Evolutionary conservation across 2,113 vertebrate genomes (phyloP), one percentile per base, ranked within the genome.

Genomic region (Ranitomeya imitator): DNA sequence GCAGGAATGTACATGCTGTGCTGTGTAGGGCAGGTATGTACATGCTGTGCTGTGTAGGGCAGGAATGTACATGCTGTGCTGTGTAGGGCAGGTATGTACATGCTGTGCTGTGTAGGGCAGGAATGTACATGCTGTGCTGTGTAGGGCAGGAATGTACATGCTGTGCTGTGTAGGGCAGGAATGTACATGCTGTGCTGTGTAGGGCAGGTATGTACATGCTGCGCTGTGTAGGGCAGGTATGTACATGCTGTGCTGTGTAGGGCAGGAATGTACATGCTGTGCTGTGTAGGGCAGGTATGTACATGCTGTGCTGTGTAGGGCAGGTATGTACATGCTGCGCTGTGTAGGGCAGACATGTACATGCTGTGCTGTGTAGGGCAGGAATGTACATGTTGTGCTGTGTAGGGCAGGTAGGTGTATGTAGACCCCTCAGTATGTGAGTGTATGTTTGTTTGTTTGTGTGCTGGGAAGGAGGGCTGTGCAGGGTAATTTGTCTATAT

Each of bases 361-460:
- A 16, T 15, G 7, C 13, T 31, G 14, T 71, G 4, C 14, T 16
- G 13, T 26, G 2, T 7, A 71, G 23, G 31, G 11, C 3, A 21
- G 51, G 19, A 45, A 54, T 77, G 19, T 77, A 45, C 37, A 37
- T 77, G 13, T 9, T 77, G 16, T 54, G 11, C 10, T 37, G 45
- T 16, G 19, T 18, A 45, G 21, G 16, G 10, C 3, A 76, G 16
- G 11, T 45, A 16, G 2, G 31, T 51, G 23, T 7, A 88, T 23
- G 12, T n/a, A 65, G 63, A 65, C 63, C n/a, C 63, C 26, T 19
- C 55, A 57, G 55, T 57, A 13, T 57, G 55, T 57, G 55, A 11
- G 8, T 57, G n/a, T n/a, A n/a, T 59, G 21, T 76, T 7, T 88
- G 86, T 83, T 76, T 87, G 67, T 82, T 83, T 83, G 86, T 88